These are phyloP conservation scores for Drosophila macrospina DNA, from an alignment of 2,888 invertebrate species.

Conservation along the genomic window DNA sequence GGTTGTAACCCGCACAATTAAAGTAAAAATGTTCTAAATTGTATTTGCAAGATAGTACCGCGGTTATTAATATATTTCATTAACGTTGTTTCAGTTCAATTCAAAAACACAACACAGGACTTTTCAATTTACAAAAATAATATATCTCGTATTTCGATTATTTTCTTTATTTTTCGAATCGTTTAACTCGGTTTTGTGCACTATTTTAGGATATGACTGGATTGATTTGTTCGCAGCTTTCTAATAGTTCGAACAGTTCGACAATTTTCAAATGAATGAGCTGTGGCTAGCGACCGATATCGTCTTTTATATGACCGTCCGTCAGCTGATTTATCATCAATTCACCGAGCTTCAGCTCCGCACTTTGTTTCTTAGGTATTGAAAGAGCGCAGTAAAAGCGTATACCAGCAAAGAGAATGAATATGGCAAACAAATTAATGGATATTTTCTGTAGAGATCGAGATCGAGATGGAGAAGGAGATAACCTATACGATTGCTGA, in stretches of 20 bases:
- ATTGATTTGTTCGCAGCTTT: conserved; percentile 11
- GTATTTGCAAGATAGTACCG: conserved; percentile 85
- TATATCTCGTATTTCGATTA: not conserved
- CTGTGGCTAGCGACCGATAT: conserved; percentile 57
- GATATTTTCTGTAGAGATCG: conserved; percentile 11
- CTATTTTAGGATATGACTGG: not conserved
- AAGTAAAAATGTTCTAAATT: conserved; percentile 84
- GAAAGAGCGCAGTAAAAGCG: conserved; percentile 29
- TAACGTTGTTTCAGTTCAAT: conserved; percentile 67
- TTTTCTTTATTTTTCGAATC: too few relatives aligned
- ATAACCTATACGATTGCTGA: not conserved
- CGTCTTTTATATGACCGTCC: conserved; percentile 74
- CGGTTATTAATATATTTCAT: conserved; percentile 86
- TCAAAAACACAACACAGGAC: conserved; percentile 14
- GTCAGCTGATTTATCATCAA: conserved; percentile 10
- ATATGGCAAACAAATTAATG: conserved; percentile 31
- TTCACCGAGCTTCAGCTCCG: conserved; percentile 8
- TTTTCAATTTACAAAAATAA: not conserved
- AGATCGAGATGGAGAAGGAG: conserved; percentile 6
- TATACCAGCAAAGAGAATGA: conserved; percentile 17
- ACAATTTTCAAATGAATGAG: conserved; percentile 79
- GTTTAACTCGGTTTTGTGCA: not conserved
- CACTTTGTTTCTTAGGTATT: conserved; percentile 23
- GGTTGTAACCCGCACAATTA: not conserved
- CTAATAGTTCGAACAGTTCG: conserved; percentile 71